Evolutionary conservation across 2,113 vertebrate species (phyloP), one percentile per base, ranked within the genome.

Genomic region (Chaetops frenatus): DNA sequence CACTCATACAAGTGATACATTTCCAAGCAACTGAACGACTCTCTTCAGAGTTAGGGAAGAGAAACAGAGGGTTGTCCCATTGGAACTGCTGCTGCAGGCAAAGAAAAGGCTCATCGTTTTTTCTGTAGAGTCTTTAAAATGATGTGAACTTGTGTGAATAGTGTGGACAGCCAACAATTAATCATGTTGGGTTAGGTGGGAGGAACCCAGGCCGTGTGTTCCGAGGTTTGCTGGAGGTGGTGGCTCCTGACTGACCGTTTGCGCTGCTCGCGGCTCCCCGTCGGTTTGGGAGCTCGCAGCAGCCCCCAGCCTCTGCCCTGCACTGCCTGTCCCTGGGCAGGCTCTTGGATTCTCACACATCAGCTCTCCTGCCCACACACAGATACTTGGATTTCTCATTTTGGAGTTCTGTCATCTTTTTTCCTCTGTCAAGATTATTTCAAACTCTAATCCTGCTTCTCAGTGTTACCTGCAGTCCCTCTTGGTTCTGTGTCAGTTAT

Each of bases 271-370:
- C 4, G 31, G 15, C 36, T 77, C 24, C 38, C 7, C 25, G 44
- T 33, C 0, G 1, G 18, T 65, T 18, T 27, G 42, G 23, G 57
- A 57, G 17, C 29, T 54, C 2, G 2, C 24, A 45, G 66, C n/a
- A 65, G 7, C 57, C 88, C 31, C 53, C 45, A 60, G 35, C 17
- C 35, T 22, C 9, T 77, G 71, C 36, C 35, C 33, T 38, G 44
- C 57, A 15, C 1, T 7, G 18, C 0, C 0, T 6, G 16, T 25
- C 13, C 53, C 36, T 29, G 48, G 57, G 17, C 53, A 77, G 61
- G 19, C 3, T 0, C 51, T 36, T 61, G 1, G 2, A 4, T 48
- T n/a, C 42, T 53, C 5, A 1, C 50, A 45, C 15, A 16, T 14
- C 47, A 24, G 79, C 27, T 79, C 60, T 62, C 53, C 64, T 78